Percentiles rank a stretch among this genome's conserved stretches.
These are phyloP conservation scores for Gulo gulo DNA, from an alignment of 2,113 vertebrate genomes.

Conservation along the genomic window DNA sequence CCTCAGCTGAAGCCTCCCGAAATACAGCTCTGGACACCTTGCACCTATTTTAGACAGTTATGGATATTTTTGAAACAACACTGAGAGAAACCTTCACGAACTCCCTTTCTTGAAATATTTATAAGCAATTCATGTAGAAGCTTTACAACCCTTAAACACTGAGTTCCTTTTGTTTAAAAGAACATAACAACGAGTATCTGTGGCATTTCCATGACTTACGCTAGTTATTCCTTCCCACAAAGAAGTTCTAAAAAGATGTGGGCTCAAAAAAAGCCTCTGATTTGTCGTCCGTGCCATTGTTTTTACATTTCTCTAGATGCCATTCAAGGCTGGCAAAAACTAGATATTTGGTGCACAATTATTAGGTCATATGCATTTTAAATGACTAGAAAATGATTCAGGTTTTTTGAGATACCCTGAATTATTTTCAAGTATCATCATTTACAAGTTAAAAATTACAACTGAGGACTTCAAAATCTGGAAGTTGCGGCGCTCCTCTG, in stretches of 20 bases:
- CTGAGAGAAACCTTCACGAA: neutral
- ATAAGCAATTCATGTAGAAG: neutral
- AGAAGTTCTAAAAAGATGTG: neutral
- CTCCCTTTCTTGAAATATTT: neutral
- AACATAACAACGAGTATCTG: neutral
- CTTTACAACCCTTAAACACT: neutral
- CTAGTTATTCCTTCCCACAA: neutral
- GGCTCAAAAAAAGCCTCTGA: neutral
- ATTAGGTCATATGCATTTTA: neutral
- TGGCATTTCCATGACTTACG: neutral
- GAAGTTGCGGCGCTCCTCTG: neutral
- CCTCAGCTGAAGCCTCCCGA: neutral
- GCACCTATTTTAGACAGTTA: neutral
- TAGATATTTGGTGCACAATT: neutral
- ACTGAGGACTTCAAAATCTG: neutral
- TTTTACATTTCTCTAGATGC: neutral
- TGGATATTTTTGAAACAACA: neutral
- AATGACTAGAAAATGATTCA: neutral
- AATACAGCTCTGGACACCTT: neutral
- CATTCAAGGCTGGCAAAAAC: neutral
- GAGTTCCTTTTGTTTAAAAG: neutral
- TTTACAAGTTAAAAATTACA: neutral
- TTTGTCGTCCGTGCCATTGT: neutral
- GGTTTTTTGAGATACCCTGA: neutral
- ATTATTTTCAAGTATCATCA: neutral